These are phyloP conservation scores for Salvator merianae DNA, from an alignment of 2,113 vertebrate genomes.

Conservation along the genomic window DNA sequence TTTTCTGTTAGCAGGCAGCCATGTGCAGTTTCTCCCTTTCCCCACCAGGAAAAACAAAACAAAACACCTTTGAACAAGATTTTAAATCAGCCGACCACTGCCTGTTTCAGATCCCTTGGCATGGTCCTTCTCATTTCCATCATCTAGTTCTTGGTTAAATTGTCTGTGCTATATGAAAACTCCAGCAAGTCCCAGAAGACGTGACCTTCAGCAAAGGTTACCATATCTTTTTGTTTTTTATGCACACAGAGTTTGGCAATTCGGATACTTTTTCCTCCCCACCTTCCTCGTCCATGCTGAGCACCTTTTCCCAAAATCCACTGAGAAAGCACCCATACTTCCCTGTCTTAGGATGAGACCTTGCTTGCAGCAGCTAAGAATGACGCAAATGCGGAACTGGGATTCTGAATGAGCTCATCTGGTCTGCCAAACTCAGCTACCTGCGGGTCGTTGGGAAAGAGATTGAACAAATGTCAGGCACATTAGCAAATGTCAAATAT, in stretches of 20 bases:
- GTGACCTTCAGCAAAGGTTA: not conserved
- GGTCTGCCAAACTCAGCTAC: slow-evolving; percentile 79
- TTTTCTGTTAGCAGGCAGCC: not conserved
- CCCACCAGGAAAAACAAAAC: no score
- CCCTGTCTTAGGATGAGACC: not conserved
- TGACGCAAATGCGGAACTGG: slow-evolving; percentile 77
- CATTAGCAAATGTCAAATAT: not conserved
- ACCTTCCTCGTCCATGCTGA: not conserved
- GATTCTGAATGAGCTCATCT: slow-evolving; percentile 75
- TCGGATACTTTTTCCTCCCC: not conserved
- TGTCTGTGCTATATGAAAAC: no score
- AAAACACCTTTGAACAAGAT: not conserved
- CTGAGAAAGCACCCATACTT: not conserved
- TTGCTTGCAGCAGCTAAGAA: slow-evolving; percentile 76
- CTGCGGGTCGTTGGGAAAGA: slow-evolving; percentile 61
- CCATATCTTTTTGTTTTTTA: not conserved
- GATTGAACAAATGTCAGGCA: slow-evolving; percentile 18
- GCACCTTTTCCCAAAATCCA: not conserved
- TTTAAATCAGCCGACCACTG: not conserved
- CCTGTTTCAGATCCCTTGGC: not conserved
- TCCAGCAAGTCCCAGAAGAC: not conserved
- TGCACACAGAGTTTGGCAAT: not conserved
- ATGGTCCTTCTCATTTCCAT: not conserved
- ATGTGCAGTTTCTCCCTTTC: not conserved
- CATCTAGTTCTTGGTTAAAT: not conserved